Percentiles rank a stretch among this genome's conserved stretches.
phyloP scores from a whole-genome alignment of 1,140 invertebrate genomes.

The Dufourea novaeangliae region DNA sequence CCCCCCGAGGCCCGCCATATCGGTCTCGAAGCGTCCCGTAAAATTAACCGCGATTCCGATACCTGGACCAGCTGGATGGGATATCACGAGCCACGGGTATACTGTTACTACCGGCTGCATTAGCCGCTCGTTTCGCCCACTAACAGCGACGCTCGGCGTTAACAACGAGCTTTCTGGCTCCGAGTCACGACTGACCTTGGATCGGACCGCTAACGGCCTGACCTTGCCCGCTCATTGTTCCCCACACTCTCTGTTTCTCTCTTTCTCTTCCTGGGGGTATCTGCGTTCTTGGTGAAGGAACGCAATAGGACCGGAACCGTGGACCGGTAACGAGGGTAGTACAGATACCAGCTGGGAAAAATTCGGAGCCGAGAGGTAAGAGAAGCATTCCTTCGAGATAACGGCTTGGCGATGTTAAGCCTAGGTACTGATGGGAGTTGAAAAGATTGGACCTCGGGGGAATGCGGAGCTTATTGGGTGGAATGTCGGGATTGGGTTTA shows the following conservation, averaged over 20 bases:
- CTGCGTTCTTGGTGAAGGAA: not conserved
- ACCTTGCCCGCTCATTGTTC: conserved; percentile 30
- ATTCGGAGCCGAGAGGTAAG: no score
- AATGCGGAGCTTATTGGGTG: not conserved
- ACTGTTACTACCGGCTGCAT: conserved; percentile 25
- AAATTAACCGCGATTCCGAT: conserved; percentile 50
- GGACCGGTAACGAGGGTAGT: not conserved
- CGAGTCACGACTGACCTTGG: conserved; percentile 37
- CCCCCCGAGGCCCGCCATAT: conserved; percentile 31
- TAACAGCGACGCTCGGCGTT: conserved; percentile 13
- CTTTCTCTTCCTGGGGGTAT: not conserved
- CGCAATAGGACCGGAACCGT: not conserved
- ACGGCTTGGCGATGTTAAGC: no score
- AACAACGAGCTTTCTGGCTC: not conserved
- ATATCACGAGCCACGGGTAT: conserved; percentile 20
- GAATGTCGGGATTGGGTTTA: not conserved
- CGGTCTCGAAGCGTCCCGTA: conserved; percentile 11
- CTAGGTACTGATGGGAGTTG: not conserved
- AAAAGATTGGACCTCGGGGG: not conserved
- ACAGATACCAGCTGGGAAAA: not conserved
- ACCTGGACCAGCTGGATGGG: conserved; percentile 13
- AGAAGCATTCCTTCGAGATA: no score
- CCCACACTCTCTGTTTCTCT: no score
- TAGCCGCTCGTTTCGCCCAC: conserved; percentile 9
- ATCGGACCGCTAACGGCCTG: conserved; percentile 20